phyloP scores from a whole-genome alignment of 2,888 invertebrate genomes.

The Nysson spinosus region DNA sequence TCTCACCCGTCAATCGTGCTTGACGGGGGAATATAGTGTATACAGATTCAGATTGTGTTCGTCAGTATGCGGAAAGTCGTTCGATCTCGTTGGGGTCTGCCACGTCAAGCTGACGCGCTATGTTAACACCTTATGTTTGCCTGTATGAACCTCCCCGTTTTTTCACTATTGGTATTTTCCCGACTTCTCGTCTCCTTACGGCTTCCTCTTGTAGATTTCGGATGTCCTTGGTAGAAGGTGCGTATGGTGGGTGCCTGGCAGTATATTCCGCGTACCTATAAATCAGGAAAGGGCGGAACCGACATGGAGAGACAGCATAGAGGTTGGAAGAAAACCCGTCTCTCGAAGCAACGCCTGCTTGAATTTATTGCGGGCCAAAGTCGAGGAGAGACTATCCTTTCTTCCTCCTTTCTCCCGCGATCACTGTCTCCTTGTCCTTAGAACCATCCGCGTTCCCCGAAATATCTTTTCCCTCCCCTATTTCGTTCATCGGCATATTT shows the following conservation, averaged over 20 bases:
- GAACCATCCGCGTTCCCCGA: neutral
- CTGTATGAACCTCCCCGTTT: neutral
- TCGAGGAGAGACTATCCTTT: slow-evolving; percentile 44
- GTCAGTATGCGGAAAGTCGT: neutral
- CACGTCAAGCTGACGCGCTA: slow-evolving; percentile 49
- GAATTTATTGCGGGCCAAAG: slow-evolving; percentile 67
- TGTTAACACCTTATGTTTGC: slow-evolving; percentile 24
- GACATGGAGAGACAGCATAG: slow-evolving; percentile 73
- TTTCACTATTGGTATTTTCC: neutral
- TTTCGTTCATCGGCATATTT: slow-evolving; percentile 29
- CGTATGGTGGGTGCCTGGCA: slow-evolving; percentile 57
- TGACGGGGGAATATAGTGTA: too few species aligned
- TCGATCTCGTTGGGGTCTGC: slow-evolving; percentile 15
- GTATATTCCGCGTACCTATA: slow-evolving; percentile 64
- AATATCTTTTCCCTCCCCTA: neutral
- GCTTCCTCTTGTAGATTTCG: too few species aligned
- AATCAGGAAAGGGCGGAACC: slow-evolving; percentile 74
- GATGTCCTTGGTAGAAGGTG: slow-evolving; percentile 48
- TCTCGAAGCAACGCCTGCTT: slow-evolving; percentile 67
- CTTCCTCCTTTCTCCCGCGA: slow-evolving; percentile 17
- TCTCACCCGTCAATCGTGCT: too few species aligned
- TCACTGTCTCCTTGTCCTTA: too few species aligned
- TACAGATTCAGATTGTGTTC: neutral
- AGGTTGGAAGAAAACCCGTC: slow-evolving; percentile 72
- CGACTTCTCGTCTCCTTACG: slow-evolving; percentile 26